Conservation (phyloP, 2,113 vertebrate genomes). For the Boleophthalmus pectinirostris region DNA sequence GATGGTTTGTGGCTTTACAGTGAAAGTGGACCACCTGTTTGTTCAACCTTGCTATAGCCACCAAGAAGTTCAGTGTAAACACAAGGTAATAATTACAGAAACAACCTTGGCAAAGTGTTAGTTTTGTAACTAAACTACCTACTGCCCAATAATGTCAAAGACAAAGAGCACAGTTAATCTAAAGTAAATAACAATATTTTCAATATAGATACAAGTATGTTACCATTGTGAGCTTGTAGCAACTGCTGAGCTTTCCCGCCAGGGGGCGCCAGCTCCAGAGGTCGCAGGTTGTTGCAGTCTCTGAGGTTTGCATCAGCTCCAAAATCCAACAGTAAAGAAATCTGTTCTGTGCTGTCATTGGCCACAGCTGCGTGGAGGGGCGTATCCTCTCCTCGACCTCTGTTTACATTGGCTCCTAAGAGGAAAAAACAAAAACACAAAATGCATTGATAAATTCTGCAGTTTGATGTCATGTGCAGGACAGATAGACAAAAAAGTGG, state of each 20-base stretch:
- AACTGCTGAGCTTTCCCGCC: slow-evolving; percentile 50
- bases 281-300: slow-evolving; percentile 43
- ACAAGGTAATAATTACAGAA: neutral
- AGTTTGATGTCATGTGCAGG: neutral
- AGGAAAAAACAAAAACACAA: neutral
- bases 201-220: neutral
- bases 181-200: neutral
- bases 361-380: slow-evolving; percentile 59
- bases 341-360: slow-evolving; percentile 49
- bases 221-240: slow-evolving; percentile 57
- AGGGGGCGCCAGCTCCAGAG: slow-evolving; percentile 49
- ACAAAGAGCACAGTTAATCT: neutral
- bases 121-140: neutral
- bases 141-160: too few species aligned
- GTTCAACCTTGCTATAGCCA: neutral
- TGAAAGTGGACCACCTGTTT: neutral
- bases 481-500: too few species aligned
- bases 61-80: neutral
- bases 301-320: slow-evolving; percentile 56
- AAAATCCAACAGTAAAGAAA: slow-evolving; percentile 53
- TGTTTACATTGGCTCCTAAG: slow-evolving; percentile 54
- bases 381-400: slow-evolving; percentile 49
- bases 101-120: neutral
- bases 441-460: neutral
- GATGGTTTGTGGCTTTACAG: too few species aligned